These are phyloP conservation scores for Agrochola lota DNA, from an alignment of 2,888 invertebrate genomes.

Conservation along the genomic window DNA sequence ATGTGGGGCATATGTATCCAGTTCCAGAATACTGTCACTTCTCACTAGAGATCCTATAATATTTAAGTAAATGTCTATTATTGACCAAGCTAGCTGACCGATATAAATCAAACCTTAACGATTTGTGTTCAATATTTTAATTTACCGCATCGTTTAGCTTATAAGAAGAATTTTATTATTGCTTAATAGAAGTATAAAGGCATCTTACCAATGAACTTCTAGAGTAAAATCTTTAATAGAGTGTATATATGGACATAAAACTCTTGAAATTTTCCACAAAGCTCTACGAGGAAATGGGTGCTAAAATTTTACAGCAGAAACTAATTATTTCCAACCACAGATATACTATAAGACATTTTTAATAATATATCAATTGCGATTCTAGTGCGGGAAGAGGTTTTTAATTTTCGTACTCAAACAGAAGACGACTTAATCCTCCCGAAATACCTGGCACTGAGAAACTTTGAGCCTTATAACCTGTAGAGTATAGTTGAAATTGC, in stretches of 20 bases:
- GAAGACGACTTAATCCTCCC: slow-evolving; percentile 61
- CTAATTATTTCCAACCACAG: slow-evolving; percentile 50
- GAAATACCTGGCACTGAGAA: not conserved
- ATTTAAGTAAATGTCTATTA: no score
- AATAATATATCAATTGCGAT: slow-evolving; percentile 57
- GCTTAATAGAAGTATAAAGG: not conserved
- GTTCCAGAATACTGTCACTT: not conserved
- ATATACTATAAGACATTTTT: slow-evolving; percentile 44
- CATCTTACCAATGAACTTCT: not conserved
- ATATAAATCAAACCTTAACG: not conserved
- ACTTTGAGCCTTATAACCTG: slow-evolving; percentile 2
- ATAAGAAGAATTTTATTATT: not conserved
- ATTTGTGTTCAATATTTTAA: not conserved
- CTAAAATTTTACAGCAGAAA: slow-evolving; percentile 34
- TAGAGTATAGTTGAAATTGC: slow-evolving; percentile 22
- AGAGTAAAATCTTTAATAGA: slow-evolving; percentile 7
- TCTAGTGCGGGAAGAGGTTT: slow-evolving; percentile 54
- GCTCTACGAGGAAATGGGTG: slow-evolving; percentile 20
- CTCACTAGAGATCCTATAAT: no score
- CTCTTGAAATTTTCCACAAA: slow-evolving; percentile 12
- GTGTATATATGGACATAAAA: slow-evolving; percentile 4
- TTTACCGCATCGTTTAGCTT: not conserved
- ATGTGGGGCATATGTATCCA: no score
- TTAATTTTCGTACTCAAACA: slow-evolving; percentile 64
- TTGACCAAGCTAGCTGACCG: no score